Conservation (phyloP, 2,113 vertebrate species). For the Callorhinus ursinus region DNA sequence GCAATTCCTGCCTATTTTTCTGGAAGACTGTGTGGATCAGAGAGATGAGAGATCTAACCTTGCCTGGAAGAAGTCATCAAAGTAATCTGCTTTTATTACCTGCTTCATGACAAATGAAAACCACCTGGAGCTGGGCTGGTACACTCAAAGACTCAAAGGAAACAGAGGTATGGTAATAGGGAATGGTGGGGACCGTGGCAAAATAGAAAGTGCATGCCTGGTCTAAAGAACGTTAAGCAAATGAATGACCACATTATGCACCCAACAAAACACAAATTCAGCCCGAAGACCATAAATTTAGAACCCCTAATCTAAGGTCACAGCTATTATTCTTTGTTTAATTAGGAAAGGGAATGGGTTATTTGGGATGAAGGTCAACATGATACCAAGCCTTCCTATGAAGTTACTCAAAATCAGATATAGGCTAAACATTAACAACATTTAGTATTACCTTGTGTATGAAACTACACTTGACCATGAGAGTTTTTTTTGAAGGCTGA, state of each 20-base stretch:
- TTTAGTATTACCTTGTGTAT: background rate
- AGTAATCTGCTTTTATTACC: background rate
- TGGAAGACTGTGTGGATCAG: background rate
- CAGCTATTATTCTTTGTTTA: background rate
- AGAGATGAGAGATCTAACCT: background rate
- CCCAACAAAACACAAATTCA: background rate
- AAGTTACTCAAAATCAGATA: background rate
- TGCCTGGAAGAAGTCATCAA: conserved; percentile 14
- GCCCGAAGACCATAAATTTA: background rate
- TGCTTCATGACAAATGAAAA: conserved; percentile 11
- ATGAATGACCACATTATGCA: background rate
- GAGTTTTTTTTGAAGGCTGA: background rate
- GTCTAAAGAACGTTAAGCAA: background rate
- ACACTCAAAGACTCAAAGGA: background rate
- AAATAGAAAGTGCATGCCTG: background rate
- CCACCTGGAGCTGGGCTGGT: background rate
- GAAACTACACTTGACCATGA: conserved; percentile 13
- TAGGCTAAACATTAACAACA: background rate
- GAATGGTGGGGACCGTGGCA: background rate
- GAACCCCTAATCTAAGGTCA: background rate
- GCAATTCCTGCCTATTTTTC: background rate
- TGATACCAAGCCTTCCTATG: background rate
- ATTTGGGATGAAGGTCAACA: background rate
- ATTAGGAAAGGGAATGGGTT: background rate
- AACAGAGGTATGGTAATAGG: background rate